Evolutionary conservation across 2,113 vertebrate species (phyloP), one percentile per base, ranked within the genome.

Genomic region (Aramus guarauna): DNA sequence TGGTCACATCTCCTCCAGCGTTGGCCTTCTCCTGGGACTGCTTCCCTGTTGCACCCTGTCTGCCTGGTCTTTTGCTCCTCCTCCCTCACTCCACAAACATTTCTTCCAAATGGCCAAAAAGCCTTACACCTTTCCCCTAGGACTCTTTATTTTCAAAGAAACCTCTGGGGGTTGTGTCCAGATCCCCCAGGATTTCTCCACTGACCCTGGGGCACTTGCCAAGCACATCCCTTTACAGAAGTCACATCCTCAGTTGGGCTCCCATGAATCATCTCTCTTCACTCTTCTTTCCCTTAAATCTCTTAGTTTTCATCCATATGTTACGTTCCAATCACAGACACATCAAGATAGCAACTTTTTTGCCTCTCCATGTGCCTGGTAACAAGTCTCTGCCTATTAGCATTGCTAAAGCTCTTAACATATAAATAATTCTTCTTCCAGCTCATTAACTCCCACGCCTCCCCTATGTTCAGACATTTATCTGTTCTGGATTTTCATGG

Each of bases 371-470:
- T 82, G 84, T 66, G 81, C 71, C 77, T 82, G 87, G 85, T 76
- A 96, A 96, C 87, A 89, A 91, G 91, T 82, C 72, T 88, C 86
- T 94, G 60, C 73, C 84, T 91, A 95, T 91, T 94, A 97, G 89
- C 80, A 82, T 69, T 59, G 77, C 84, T 89, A 91, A 92, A 90
- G 89, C 66, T 85, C 41, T 97, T 94, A 58, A 79, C 86, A 79
- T 69, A 96, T 89, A 96, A 95, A 97, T 95, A 92, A 95, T 92
- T 95, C 71, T 92, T 84, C 91, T 85, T 73, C 59, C 87, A 95
- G 92, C 80, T 95, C 89, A 92, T 95, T 95, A 94, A 90, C 78
- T 94, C 94, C 96, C 91, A 95, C 77, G 7, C 84, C 91, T 94
- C 83, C 94, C 78, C 94, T 92, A 47, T 29, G 58, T 55, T 95